Evolutionary conservation across 2,113 vertebrate genomes (phyloP).

Genomic region (Marcusenius ussheri): DNA sequence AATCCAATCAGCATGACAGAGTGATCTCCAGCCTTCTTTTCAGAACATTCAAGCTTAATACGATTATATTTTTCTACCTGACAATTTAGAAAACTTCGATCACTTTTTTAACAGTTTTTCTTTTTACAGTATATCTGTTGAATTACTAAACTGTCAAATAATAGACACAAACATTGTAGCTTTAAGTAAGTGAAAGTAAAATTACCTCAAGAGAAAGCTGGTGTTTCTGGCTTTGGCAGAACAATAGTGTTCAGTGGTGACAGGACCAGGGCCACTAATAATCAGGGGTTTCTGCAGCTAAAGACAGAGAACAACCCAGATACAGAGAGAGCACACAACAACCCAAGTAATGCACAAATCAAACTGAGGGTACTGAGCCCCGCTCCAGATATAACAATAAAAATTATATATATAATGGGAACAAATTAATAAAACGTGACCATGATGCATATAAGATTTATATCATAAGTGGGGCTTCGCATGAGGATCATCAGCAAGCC

Average conservation of each 20-base stretch:
- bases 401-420: not conserved
- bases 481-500: not conserved
- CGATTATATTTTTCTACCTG: not conserved
- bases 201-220: not conserved
- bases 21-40: not conserved
- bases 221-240: not conserved
- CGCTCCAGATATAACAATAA: too few species aligned
- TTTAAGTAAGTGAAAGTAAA: not conserved
- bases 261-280: not conserved
- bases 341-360: not conserved
- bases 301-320: not conserved
- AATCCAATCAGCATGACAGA: too few species aligned
- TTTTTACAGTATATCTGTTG: not conserved
- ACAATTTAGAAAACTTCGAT: not conserved
- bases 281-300: not conserved
- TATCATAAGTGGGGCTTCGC: not conserved
- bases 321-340: not conserved
- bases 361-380: not conserved
- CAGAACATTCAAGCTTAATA: not conserved
- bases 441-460: not conserved
- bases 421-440: not conserved
- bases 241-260: not conserved
- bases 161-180: not conserved
- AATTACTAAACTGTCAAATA: not conserved
- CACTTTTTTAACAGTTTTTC: not conserved